These are phyloP conservation scores for Ariolimax columbianus DNA, from an alignment of 2,888 invertebrate genomes.

Conservation along the genomic window DNA sequence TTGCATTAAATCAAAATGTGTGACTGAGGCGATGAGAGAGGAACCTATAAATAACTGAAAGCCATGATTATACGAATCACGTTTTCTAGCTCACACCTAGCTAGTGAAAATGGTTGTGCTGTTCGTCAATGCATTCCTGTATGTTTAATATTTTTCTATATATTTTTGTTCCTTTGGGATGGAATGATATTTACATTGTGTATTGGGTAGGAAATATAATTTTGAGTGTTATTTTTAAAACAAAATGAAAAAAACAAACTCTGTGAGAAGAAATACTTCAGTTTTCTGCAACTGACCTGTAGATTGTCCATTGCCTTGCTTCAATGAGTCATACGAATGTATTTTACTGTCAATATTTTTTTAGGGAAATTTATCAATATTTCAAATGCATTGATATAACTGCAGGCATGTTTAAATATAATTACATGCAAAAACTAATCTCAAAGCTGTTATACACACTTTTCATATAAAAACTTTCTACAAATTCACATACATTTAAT, in stretches of 20 bases:
- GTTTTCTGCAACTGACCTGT: not conserved
- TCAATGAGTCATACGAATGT: not conserved
- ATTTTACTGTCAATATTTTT: not conserved
- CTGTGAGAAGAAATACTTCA: too few relatives aligned
- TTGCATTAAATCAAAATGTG: not conserved
- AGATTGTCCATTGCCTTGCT: not conserved
- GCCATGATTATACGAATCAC: not conserved
- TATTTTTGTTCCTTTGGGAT: not conserved
- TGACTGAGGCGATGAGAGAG: not conserved
- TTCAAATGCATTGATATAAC: too few relatives aligned
- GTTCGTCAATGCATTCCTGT: conserved; percentile 17
- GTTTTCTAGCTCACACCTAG: not conserved
- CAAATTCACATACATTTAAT: too few relatives aligned
- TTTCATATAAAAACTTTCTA: too few relatives aligned
- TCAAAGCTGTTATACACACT: too few relatives aligned
- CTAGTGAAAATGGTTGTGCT: conserved; percentile 27
- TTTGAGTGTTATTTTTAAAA: not conserved
- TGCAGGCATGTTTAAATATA: too few relatives aligned
- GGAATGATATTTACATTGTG: not conserved
- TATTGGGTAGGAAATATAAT: not conserved
- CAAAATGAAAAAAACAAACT: too few relatives aligned
- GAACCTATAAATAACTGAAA: not conserved
- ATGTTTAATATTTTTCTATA: not conserved
- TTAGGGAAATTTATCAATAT: not conserved
- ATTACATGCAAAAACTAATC: too few relatives aligned